These are phyloP conservation scores for Slavum lentiscoides DNA, from an alignment of 2,888 invertebrate genomes.

Conservation along the genomic window DNA sequence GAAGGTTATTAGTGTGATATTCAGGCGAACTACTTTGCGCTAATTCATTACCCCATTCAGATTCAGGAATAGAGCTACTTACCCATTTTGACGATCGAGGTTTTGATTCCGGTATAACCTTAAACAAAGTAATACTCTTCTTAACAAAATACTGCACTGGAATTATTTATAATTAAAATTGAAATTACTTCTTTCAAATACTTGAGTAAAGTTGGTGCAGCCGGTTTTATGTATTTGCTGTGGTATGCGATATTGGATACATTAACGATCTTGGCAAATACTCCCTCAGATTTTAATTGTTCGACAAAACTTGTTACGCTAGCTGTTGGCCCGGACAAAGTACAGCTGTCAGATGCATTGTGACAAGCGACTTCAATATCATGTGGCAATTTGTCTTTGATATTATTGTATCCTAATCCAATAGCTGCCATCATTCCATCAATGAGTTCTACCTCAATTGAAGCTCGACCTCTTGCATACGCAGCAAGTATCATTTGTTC, in stretches of 20 bases:
- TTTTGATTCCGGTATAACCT: slow-evolving; percentile 59
- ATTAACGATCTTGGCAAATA: slow-evolving; percentile 58
- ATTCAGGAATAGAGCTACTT: slow-evolving; percentile 68
- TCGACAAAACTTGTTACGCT: slow-evolving; percentile 66
- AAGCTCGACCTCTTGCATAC: slow-evolving; percentile 79
- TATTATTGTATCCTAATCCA: slow-evolving; percentile 60
- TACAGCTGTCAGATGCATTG: slow-evolving; percentile 82
- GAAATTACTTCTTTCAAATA: slow-evolving; percentile 60
- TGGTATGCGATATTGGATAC: slow-evolving; percentile 58
- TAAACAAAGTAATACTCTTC: not conserved
- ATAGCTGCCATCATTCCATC: slow-evolving; percentile 87
- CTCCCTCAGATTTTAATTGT: slow-evolving; percentile 60
- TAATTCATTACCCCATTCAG: slow-evolving; percentile 65
- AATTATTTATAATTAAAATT: not conserved
- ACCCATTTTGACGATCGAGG: slow-evolving; percentile 68
- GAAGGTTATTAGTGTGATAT: slow-evolving; percentile 71
- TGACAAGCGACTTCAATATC: slow-evolving; percentile 85
- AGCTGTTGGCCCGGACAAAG: slow-evolving; percentile 84
- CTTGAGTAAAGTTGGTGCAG: slow-evolving; percentile 61
- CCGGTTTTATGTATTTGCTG: slow-evolving; percentile 60
- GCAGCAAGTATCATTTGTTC: slow-evolving; percentile 85
- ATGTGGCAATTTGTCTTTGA: slow-evolving; percentile 70
- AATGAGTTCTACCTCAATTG: slow-evolving; percentile 71
- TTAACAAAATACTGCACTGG: not conserved
- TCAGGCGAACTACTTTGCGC: slow-evolving; percentile 67